Base-by-base conservation (phyloP, 2,797 vertebrate genomes). In the Xenopus petersii region DNA sequence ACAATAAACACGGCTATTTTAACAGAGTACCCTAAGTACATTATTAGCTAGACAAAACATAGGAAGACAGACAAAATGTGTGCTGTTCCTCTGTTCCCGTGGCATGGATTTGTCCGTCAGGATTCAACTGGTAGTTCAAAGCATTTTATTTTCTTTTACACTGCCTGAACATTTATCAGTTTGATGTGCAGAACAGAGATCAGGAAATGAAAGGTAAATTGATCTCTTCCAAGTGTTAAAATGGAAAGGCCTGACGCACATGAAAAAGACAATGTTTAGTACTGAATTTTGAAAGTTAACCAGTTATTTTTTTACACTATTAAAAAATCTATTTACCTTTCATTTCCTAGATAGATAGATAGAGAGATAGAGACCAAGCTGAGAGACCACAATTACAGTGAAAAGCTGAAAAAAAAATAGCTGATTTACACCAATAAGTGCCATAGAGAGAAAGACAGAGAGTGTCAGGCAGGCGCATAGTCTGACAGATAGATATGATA, bases 41-140 rank as follows among this genome's bases (percentile, higher is more conserved):
- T 71, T 79, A 74, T 70, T 79, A 79, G 71, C 77, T 74, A 79
- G 77, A 79, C 77, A 79, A 79, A 79, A 79, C 77, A 79, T 54
- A 33, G 36, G 46, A 61, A 70, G 66, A 74, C 77, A 79, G 77
- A 79, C 77, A 79, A 79, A 79, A 79, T 74, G 74, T 71, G 70
- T 70, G 71, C 66, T 74, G 71, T 74, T 74, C 70, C 71, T 79
- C 74, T 70, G 70, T 54, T 71, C 77, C 77, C 61, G 62, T 79
- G 77, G 77, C 77, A 79, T 74, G 67, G 71, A 74, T 69, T 74
- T 79, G 77, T 79, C 77, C 73, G 61, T 79, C 71, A 74, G n/a
- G 67, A 70, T 74, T 70, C 15, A 46, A n/a, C 74, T 74, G 71
- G 74, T 74, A 79, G 77, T 79, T 79, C 77, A 79, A 79, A 79